Conservation (phyloP, 1,140 invertebrate species). For the Delia radicum region DNA sequence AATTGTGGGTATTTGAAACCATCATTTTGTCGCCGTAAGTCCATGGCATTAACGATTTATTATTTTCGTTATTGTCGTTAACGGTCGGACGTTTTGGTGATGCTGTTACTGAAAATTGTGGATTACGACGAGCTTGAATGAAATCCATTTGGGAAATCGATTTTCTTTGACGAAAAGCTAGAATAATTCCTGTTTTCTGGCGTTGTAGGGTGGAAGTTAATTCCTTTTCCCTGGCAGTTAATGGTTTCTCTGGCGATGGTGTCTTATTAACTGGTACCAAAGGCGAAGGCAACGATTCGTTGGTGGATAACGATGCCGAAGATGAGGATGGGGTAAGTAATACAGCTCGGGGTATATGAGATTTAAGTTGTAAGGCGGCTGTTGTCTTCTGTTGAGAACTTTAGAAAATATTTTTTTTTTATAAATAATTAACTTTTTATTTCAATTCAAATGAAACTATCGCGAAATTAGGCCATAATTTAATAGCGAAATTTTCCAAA, state of each 20-base stretch:
- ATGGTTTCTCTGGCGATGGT: slow-evolving; percentile 19
- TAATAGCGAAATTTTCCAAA: background rate
- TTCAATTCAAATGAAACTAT: background rate
- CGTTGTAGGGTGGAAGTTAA: slow-evolving; percentile 38
- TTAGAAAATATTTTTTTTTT: background rate
- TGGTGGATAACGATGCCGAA: slow-evolving; percentile 33
- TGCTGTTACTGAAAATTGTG: slow-evolving; percentile 5
- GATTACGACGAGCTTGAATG: slow-evolving; percentile 38
- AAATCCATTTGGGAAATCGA: slow-evolving; percentile 50
- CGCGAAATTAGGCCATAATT: background rate
- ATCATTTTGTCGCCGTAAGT: slow-evolving; percentile 25
- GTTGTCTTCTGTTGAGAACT: slow-evolving; percentile 11
- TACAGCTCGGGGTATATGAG: slow-evolving; percentile 24
- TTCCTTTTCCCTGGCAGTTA: slow-evolving; percentile 5
- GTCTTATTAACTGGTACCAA: background rate
- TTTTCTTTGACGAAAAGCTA: slow-evolving; percentile 42
- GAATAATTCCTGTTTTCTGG: slow-evolving; percentile 36
- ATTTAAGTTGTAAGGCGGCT: background rate
- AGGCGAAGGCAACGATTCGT: background rate
- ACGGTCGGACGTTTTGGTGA: background rate
- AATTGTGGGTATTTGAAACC: slow-evolving; percentile 11
- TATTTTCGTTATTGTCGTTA: background rate
- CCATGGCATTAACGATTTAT: slow-evolving; percentile 17
- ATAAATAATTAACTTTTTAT: background rate
- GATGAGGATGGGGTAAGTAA: slow-evolving; percentile 43